These are phyloP conservation scores for Scotopteryx bipunctaria DNA, from an alignment of 2,888 invertebrate species.

Conservation along the genomic window DNA sequence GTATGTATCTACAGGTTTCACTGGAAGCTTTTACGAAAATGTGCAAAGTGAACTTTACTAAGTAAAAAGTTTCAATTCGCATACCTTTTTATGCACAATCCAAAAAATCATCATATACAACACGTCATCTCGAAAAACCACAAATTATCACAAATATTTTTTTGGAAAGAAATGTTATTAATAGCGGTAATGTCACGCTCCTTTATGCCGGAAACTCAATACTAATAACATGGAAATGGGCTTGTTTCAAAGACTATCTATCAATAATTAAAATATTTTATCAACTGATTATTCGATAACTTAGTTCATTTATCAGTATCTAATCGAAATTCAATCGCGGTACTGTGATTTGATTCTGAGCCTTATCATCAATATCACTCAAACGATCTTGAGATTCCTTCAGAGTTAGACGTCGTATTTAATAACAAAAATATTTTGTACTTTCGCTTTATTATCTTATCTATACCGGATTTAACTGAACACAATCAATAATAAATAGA, in stretches of 20 bases:
- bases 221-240: conserved; percentile 38
- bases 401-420: conserved; percentile 4
- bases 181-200: conserved; percentile 18
- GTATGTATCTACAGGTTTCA: no score
- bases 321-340: conserved; percentile 45
- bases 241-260: conserved; percentile 41
- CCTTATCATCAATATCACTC: conserved; percentile 31
- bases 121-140: conserved; percentile 3
- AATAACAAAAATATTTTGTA: not conserved
- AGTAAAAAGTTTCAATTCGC: not conserved
- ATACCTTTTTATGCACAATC: conserved; percentile 28
- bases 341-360: conserved; percentile 47
- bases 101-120: conserved; percentile 31
- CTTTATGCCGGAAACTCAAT: conserved; percentile 34
- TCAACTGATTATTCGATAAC: conserved; percentile 48
- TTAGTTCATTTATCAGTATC: conserved; percentile 43
- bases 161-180: no score
- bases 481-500: not conserved
- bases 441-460: not conserved
- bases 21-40: not conserved
- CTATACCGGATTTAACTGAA: not conserved
- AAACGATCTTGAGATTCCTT: conserved; percentile 18
- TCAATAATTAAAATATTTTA: conserved; percentile 54
- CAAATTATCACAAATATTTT: not conserved
- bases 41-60: not conserved